Base-by-base conservation (phyloP, 30 jellyfish, hydroid and myxozoan species). In the Pelagia noctiluca region DNA sequence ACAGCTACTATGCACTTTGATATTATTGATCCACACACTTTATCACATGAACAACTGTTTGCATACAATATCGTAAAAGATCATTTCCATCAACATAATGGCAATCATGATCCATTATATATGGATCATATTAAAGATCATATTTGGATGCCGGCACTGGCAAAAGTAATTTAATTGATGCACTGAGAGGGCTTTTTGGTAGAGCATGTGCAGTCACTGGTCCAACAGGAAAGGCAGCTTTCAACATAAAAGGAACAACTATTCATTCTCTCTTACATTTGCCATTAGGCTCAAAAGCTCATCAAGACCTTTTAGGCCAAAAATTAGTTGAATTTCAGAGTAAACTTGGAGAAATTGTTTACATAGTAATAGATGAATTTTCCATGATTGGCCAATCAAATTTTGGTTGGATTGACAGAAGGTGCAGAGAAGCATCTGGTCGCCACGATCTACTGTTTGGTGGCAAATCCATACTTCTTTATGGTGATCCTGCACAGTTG, bases 401-500 rank as follows among this genome's bases (percentile, higher is more conserved):
- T 5, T 42, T 42, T 42, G 57, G 57, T 5, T 42, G 57, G 57
- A 42, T 42, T 42, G 57, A 42, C 16, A 8, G 16, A 5, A 42
- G 57, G 16, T 42, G 57, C 57, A 42, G 57, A 42, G 12, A 42
- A 42, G 16, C 16, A 5, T 42, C 57, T 42, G 57, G 57, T 42
- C 12, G 13, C 29, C 57, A 12, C 12, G 24, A 74, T 29, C 23
- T 46, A 30, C 0, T 52, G 33, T 74, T 74, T 49, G 85, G 85
- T 46, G 85, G 85, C 25, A 63, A 28, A 30, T 28, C 52, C 8
- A 25, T 63, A 11, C 22, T 63, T 63, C 24, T 63, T 19, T 13
- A 10, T 28, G 77, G 77, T 4, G 85, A 74, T 30, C 74, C 60
- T 11, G 85, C 75, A 29, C 85, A 74, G 57, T 52, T 74, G 35